Evolutionary conservation across 2,113 vertebrate genomes (phyloP), one percentile per base, ranked within the genome.

Genomic region (Pseudorectes ferrugineus): DNA sequence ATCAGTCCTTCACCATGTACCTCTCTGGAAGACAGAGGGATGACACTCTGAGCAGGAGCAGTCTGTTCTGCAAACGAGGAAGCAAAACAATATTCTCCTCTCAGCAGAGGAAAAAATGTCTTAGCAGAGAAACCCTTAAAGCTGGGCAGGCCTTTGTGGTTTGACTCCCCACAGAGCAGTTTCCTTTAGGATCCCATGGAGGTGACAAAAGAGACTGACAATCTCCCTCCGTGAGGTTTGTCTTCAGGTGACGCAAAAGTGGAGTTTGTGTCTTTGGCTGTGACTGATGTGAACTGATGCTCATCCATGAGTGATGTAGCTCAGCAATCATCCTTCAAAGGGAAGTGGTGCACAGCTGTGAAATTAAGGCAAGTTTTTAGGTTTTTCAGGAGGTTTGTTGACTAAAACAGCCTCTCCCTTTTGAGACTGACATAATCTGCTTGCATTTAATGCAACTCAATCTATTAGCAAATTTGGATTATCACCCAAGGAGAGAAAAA

Each of bases 51-150:
- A 72, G 43, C 5, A 72, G 28, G 14, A 59, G 23, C 14, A 59
- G 4, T 10, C 16, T 66, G 14, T 31, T 80, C 70, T 38, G 20
- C 36, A 68, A 79, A 40, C 2, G 14, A 35, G 8, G 7, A 35
- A 48, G 4, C 3, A 42, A 61, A 84, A 9, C 28, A 55, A 5
- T 8, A 46, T 75, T 48, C 9, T 13, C 2, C 3, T 35, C 11
- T 42, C 6, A 35, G 14, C 6, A 35, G n/a, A 35, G 22, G 33
- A 23, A 58, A 15, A 55, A 1, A 0, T 1, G 0, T 18, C 15
- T 55, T 55, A 31, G 33, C 5, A 72, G 25, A 61, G 5, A 12
- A 67, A 15, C 6, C 21, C 11, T 45, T 25, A 40, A 13, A 14
- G 12, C 7, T 1, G 1, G 28, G 6, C 12, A 71, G 17, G 28